A percentile compares a stretch with the other conserved stretches of the same genome.
Evolutionary conservation across 2,113 vertebrate genomes (phyloP).

Genomic region (Halcyon malimbica): DNA sequence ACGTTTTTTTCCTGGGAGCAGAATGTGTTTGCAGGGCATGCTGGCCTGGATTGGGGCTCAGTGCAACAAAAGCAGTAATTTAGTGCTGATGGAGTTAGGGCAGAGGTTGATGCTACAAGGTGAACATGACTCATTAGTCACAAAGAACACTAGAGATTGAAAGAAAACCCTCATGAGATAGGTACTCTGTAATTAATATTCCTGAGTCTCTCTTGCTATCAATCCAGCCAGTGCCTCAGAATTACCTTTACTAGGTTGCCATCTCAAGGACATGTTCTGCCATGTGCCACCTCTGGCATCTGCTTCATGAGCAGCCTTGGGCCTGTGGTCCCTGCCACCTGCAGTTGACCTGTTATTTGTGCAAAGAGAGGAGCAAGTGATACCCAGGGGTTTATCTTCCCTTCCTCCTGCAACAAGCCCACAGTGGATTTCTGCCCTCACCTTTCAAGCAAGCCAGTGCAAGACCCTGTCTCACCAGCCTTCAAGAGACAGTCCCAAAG

Average conservation of each 20-base stretch:
- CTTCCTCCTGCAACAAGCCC: not conserved
- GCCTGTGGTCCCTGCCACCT: not conserved
- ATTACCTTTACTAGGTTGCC: not conserved
- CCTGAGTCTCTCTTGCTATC: not conserved
- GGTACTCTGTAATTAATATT: not conserved
- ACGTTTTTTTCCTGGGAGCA: fast-evolving
- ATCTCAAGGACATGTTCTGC: not conserved
- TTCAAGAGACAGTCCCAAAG: not conserved
- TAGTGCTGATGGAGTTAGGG: not conserved
- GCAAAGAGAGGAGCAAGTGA: not conserved
- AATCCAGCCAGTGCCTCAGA: not conserved
- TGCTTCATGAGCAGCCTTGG: not conserved
- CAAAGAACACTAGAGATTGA: not conserved
- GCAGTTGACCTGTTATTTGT: not conserved
- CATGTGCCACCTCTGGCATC: not conserved
- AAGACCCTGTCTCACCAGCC: not conserved
- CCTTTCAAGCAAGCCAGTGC: not conserved
- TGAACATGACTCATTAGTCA: not conserved
- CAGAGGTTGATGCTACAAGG: not conserved
- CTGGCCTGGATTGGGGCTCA: not conserved
- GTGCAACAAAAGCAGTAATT: not conserved
- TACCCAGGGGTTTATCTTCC: not conserved
- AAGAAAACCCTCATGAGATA: not conserved
- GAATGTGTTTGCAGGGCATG: not conserved
- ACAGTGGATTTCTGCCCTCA: not conserved